Evolutionary conservation across 2,888 invertebrate genomes (phyloP), one percentile per base, ranked within the genome.

Genomic region (Schrankia costaestrigalis): DNA sequence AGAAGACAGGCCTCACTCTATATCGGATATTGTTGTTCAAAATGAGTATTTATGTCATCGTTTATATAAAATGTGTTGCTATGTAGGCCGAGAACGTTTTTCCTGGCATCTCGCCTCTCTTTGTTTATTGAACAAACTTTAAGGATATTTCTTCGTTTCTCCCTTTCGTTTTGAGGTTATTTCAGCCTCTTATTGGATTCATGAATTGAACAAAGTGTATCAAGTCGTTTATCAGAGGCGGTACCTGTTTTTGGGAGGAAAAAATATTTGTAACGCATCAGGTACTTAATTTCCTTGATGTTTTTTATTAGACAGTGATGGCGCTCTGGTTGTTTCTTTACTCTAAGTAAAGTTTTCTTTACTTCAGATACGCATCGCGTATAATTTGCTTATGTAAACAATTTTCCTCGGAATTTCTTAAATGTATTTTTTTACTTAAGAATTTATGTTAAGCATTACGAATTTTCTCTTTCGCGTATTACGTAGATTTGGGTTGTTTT

Each of bases 31-130:
- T 86, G 86, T 85, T 85, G 81, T 79, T 75, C 73, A 79, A 84
- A 86, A 86, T 84, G 81, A 86, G 83, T 85, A 84, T 86, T 86
- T 86, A 85, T 80, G 83, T 80, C 83, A 83, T 83, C 83, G 79
- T 82, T 81, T 74, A 75, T 79, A 78, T 79, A 79, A 81, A 82
- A 80, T 81, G 84, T 78, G 76, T 70, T 60, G 64, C 58, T 61
- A 62, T 64, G 70, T 55, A 65, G 61, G 56, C 50, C 65, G 48
- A 43, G 49, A 68, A 56, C 66, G 64, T 62, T 69, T 63, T 64
- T 64, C 59, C 56, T 46, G 63, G 66, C 63, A 69, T 65, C 71
- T 49, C 56, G 60, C 61, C 60, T 63, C 48, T 48, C 55, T 64
- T 57, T 62, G 56, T 68, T 67, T 70, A 61, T 60, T 59, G 59